A percentile compares a stretch with the other conserved stretches of the same genome.
phyloP scores from a whole-genome alignment of 1,140 invertebrate species.

The Calephelis nemesis region DNA sequence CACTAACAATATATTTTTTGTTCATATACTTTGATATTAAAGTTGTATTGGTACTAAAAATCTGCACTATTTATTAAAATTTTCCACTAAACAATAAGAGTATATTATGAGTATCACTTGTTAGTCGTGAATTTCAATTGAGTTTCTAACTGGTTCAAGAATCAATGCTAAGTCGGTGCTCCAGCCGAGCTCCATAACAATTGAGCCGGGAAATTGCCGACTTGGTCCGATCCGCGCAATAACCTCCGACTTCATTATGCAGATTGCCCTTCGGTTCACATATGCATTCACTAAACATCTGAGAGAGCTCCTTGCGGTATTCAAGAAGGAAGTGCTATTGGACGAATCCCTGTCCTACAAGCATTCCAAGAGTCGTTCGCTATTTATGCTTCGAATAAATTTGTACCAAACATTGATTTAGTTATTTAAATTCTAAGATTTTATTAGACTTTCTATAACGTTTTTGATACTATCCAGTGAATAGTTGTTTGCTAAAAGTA shows the following conservation, averaged over 20 bases:
- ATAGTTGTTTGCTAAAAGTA: no score
- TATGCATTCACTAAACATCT: conserved; percentile 63
- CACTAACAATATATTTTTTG: no score
- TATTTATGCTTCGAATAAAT: not conserved
- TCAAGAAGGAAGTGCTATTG: conserved; percentile 29
- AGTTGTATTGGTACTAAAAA: no score
- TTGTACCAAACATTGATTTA: not conserved
- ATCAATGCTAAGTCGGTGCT: conserved; percentile 52
- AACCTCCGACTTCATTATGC: conserved; percentile 72
- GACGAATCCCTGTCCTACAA: conserved; percentile 25
- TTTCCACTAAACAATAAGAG: not conserved
- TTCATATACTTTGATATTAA: no score
- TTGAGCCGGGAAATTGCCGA: conserved; percentile 62
- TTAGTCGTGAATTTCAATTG: conserved; percentile 12
- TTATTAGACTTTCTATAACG: conserved; percentile 2
- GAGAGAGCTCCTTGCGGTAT: conserved; percentile 35
- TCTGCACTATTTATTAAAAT: no score
- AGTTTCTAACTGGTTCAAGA: conserved; percentile 30
- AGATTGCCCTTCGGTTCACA: conserved; percentile 62
- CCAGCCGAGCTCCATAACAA: conserved; percentile 52
- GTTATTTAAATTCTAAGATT: no score
- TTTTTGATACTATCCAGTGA: not conserved
- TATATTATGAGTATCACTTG: not conserved
- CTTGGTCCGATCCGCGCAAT: conserved; percentile 65
- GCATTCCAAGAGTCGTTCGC: conserved; percentile 23